phyloP scores from a whole-genome alignment of 2,113 vertebrate species.

The Psophia crepitans region DNA sequence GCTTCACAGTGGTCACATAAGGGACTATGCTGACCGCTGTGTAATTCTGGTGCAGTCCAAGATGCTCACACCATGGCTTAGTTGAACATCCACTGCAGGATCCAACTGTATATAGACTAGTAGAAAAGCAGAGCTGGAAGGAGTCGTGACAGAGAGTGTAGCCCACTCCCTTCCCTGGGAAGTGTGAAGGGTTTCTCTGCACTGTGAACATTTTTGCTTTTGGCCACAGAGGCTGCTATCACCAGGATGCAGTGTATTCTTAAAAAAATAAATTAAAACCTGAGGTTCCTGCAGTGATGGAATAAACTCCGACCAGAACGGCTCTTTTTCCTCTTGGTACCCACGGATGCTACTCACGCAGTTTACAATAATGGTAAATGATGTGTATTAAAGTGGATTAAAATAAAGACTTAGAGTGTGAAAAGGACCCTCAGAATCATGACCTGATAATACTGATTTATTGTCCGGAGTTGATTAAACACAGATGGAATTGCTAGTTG shows the following conservation, averaged over 20 bases:
- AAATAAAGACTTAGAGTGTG: not conserved
- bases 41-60: not conserved
- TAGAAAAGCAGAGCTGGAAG: not conserved
- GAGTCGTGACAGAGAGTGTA: not conserved
- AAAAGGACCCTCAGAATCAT: not conserved
- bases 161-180: not conserved
- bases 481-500: not conserved
- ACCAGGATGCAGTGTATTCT: not conserved
- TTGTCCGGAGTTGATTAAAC: not conserved
- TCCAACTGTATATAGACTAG: not conserved
- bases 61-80: not conserved
- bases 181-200: not conserved
- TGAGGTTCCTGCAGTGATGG: not conserved
- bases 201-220: not conserved
- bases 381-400: not conserved
- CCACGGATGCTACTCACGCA: not conserved
- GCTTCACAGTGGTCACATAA: not conserved
- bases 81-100: not conserved
- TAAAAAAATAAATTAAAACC: not conserved
- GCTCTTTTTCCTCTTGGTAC: not conserved
- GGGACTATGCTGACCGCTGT: rapidly evolving
- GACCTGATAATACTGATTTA: not conserved
- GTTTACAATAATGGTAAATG: not conserved
- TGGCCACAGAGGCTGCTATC: not conserved
- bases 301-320: not conserved